Base-by-base conservation (phyloP, 2,113 vertebrate species). In the Eurypyga helias region DNA sequence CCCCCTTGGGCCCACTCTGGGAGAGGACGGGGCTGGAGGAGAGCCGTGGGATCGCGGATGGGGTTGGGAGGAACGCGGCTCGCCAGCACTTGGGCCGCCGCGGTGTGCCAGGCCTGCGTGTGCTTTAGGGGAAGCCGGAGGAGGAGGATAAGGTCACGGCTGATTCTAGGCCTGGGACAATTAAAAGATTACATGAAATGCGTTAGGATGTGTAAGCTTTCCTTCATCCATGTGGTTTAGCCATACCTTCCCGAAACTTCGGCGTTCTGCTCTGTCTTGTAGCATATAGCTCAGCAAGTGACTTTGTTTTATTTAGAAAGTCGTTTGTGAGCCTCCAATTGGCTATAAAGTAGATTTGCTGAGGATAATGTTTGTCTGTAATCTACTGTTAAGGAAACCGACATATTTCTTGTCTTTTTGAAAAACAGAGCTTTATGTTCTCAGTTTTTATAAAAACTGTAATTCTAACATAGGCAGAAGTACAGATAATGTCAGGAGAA, bases 241-340 rank as follows among this genome's bases (percentile, higher is more conserved):
- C 24, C 23, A 0, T 38, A 6, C 26, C 29, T 41, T 76, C 24
- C 52, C 67, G 9, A 34, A 52, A 26, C 33, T 21, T 7, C 2
- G 25, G 17, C 38, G 45, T n/a, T 38, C 31, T 11, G 16, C n/a
- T 2, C n/a, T 28, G 45, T 33, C 20, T 5, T 17, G 3, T 3
- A 9, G 26, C 9, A 0, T 12, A 0, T 21, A 11, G 20, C 45
- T 8, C 38, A 6, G 38, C 43, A 26, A 43, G 20, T 6, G 48
- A 3, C 33, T 33, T 26, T 45, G 45, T 17, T 46, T 54, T 10
- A 6, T 26, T 43, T 60, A 2, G 34, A 7, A 24, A 80, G 66
- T 24, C 6, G 8, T 51, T 79, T 46, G 78, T 26, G n/a, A 91
- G 52, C 20, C 23, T 55, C 19, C 46, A 4, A 0, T 49, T 73